Percentiles rank a stretch among this genome's conserved stretches.
Evolutionary conservation across 2,888 invertebrate genomes (phyloP).

Genomic region (Zonitis immaculata): DNA sequence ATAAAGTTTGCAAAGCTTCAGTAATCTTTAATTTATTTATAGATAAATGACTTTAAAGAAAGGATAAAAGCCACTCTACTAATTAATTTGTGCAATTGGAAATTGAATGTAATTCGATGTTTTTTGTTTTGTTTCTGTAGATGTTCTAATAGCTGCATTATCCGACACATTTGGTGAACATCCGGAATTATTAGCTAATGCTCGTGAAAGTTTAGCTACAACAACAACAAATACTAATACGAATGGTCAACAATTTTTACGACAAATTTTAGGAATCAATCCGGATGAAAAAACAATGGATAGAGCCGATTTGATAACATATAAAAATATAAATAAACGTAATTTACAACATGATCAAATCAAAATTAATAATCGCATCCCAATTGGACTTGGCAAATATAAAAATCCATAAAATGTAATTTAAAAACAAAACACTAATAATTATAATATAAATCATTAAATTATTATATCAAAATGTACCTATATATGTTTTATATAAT

Average conservation of each 20-base stretch:
- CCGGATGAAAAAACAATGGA: conserved; percentile 51
- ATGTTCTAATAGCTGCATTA: conserved; percentile 69
- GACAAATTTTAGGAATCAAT: conserved; percentile 52
- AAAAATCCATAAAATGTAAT: conserved; percentile 28
- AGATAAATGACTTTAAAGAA: too few relatives aligned
- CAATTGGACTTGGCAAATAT: conserved; percentile 32
- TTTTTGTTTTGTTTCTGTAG: too few relatives aligned
- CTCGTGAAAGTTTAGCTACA: conserved; percentile 26
- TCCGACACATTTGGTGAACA: conserved; percentile 71
- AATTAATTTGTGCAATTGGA: too few relatives aligned
- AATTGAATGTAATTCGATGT: too few relatives aligned
- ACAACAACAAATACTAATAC: conserved; percentile 27
- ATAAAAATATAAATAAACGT: conserved; percentile 51
- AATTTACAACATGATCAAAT: conserved; percentile 41
- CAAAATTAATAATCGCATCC: conserved; percentile 29
- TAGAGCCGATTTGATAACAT: conserved; percentile 49
- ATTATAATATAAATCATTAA: background rate
- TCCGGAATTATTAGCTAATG: conserved; percentile 56
- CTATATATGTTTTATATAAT: conserved; percentile 11
- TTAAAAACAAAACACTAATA: too few relatives aligned
- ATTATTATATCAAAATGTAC: conserved; percentile 11
- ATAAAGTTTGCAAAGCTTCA: too few relatives aligned
- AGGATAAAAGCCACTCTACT: too few relatives aligned
- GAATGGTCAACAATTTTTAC: conserved; percentile 47
- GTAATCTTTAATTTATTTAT: too few relatives aligned